A percentile compares a stretch with the other conserved stretches of the same genome.
Conservation (phyloP, 2,797 vertebrate genomes). For the Danionella dracula region DNA sequence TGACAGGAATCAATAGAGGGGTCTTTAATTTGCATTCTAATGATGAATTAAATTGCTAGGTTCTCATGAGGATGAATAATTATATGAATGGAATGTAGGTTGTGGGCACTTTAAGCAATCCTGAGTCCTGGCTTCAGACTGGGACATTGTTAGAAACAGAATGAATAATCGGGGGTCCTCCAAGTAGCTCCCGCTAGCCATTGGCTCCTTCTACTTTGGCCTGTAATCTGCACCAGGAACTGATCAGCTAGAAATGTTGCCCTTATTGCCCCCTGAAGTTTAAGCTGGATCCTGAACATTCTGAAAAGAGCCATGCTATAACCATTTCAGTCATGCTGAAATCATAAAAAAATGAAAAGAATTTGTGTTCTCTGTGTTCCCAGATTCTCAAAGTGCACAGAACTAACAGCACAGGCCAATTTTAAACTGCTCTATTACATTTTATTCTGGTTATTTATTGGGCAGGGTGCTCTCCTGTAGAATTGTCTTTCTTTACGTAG, state of each 20-base stretch:
- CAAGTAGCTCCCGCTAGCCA: slow-evolving; percentile 70
- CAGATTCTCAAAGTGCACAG: slow-evolving; percentile 62
- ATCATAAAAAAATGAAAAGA: slow-evolving; percentile 59
- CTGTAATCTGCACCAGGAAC: slow-evolving; percentile 77
- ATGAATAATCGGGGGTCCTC: slow-evolving; percentile 74
- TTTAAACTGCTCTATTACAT: slow-evolving; percentile 37
- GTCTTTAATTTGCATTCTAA: too few relatives aligned
- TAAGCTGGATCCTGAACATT: slow-evolving; percentile 72
- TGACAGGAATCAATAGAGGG: too few relatives aligned
- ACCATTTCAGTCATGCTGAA: slow-evolving; percentile 47
- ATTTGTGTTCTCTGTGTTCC: slow-evolving; percentile 67
- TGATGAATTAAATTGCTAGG: too few relatives aligned
- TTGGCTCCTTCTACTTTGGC: slow-evolving; percentile 73
- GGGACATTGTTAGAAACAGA: slow-evolving; percentile 80
- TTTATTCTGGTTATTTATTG: slow-evolving; percentile 18
- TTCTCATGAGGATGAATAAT: too few relatives aligned
- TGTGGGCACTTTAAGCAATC: slow-evolving; percentile 33
- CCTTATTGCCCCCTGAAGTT: slow-evolving; percentile 77
- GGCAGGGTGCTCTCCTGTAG: slow-evolving; percentile 37
- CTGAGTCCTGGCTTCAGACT: slow-evolving; percentile 78
- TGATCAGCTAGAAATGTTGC: slow-evolving; percentile 63
- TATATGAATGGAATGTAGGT: too few relatives aligned
- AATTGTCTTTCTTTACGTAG: slow-evolving; percentile 41
- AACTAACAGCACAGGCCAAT: slow-evolving; percentile 61
- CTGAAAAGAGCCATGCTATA: slow-evolving; percentile 81